Base-by-base conservation (phyloP, 2,888 invertebrate genomes). In the Loripinus fragilis region DNA sequence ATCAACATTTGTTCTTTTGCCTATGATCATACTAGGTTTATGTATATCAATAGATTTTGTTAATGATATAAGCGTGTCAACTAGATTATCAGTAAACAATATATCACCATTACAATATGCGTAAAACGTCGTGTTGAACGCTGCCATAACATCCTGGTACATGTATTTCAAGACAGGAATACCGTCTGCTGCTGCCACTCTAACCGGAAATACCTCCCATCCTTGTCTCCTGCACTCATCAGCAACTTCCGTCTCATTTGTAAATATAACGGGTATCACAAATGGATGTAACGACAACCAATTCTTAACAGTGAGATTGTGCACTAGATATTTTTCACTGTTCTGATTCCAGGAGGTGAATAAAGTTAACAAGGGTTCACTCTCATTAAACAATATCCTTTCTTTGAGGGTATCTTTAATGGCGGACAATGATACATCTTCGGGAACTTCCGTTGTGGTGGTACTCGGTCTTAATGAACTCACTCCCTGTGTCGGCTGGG, bases 91-190 rank as follows among this genome's bases (percentile, higher is more conserved):
- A 33, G 88, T 89, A 71, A 88, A 91, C 17, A 91, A 76, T 30
- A 91, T 88, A 79, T 91, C 91, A 15, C 89, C 89, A 73, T 91
- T 91, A 15, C 86, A 82, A 69, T 86, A 91, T 15, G 86, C 90
- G 74, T 90, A 91, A 76, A 89, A 89, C 15, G 80, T 76, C 12
- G 88, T 85, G 45, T 86, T 87, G 71, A 85, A 87, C 2, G 78
- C 78, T 7, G 76, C 67, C 81, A 86, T 87, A 12, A 84, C 88
- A 45, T 90, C 87, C 33, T 80, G 69, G 66, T 87, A 91, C 91
- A 91, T 90, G 60, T 88, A 80, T 70, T 89, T 89, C 35, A 91
- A 66, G 20, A 91, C 82, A 0, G 91, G 91, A 65, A 87, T 82
- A 1, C 87, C 87, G 35, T 79, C 83, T 2, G 87, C 85, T 5